phyloP scores from a whole-genome alignment of 2,113 vertebrate species.

The Stercorarius parasiticus region DNA sequence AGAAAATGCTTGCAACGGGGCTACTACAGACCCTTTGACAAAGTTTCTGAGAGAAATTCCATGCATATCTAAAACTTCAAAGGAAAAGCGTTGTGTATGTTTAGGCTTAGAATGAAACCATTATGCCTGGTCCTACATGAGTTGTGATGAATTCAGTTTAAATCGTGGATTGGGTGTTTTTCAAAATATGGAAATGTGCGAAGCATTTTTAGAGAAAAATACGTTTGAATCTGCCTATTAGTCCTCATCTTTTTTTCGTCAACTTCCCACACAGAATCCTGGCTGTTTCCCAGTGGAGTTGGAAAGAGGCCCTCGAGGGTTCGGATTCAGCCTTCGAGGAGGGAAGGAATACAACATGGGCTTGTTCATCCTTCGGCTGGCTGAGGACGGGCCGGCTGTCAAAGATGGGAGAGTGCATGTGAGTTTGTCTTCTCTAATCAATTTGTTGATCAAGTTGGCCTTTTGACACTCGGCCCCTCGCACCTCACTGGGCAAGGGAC shows the following conservation, averaged over 20 bases:
- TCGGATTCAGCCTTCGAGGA: constrained; percentile 95
- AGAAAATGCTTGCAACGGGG: neutral
- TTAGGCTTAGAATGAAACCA: neutral
- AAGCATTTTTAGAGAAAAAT: neutral
- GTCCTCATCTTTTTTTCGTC: neutral
- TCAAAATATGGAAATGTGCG: neutral
- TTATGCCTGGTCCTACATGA: neutral
- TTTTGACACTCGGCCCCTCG: neutral
- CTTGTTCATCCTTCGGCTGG: constrained; percentile 93
- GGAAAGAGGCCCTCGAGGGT: constrained; percentile 90
- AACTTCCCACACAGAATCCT: constrained; percentile 57
- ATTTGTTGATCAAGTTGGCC: neutral
- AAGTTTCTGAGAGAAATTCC: neutral
- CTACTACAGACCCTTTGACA: neutral
- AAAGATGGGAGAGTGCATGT: constrained; percentile 92
- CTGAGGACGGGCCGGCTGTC: constrained; percentile 91
- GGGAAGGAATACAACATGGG: constrained; percentile 99
- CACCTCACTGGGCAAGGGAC: no score
- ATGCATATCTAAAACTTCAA: neutral
- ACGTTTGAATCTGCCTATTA: neutral
- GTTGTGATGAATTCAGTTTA: neutral
- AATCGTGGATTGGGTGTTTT: neutral
- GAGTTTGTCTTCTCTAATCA: constrained; percentile 69
- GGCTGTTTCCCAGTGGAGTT: constrained; percentile 91
- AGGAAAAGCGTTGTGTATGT: neutral